Conservation (phyloP, 2,888 invertebrate genomes). For the Flabesymbios commensalis region DNA sequence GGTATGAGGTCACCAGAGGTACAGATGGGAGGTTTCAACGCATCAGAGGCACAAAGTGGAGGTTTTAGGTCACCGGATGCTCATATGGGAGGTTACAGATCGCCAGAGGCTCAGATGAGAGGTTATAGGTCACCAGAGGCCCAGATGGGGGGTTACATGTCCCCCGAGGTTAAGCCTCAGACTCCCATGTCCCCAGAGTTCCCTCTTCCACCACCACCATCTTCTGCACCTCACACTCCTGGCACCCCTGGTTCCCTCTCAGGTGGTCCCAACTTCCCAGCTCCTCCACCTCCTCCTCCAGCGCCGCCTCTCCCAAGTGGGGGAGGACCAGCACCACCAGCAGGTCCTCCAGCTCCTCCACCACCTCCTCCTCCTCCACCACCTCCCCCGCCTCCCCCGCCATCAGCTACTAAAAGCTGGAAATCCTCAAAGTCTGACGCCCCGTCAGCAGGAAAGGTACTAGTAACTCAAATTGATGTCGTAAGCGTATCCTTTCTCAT, state of each 20-base stretch:
- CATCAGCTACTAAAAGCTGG: constrained; percentile 2
- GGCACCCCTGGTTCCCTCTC: constrained; percentile 1
- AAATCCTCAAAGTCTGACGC: neutral
- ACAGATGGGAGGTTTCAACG: neutral
- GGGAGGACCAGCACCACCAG: no score
- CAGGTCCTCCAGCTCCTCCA: neutral
- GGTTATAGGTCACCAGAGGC: no score
- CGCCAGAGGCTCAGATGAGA: no score
- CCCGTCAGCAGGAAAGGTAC: no score
- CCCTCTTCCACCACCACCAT: neutral
- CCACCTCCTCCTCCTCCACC: constrained; percentile 12
- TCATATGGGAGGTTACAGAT: neutral
- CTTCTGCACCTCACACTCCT: neutral
- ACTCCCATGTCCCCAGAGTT: neutral
- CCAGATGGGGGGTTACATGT: neutral
- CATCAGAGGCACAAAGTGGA: neutral
- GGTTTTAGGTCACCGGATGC: neutral
- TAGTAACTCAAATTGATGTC: no score
- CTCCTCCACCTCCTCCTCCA: neutral
- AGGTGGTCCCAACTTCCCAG: neutral
- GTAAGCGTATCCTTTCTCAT: no score
- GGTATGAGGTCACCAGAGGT: neutral
- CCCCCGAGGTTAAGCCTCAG: neutral
- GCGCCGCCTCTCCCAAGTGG: no score
- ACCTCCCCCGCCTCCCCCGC: constrained; percentile 4